phyloP scores from a whole-genome alignment of 2,797 vertebrate genomes.

The Antrozous pallidus region DNA sequence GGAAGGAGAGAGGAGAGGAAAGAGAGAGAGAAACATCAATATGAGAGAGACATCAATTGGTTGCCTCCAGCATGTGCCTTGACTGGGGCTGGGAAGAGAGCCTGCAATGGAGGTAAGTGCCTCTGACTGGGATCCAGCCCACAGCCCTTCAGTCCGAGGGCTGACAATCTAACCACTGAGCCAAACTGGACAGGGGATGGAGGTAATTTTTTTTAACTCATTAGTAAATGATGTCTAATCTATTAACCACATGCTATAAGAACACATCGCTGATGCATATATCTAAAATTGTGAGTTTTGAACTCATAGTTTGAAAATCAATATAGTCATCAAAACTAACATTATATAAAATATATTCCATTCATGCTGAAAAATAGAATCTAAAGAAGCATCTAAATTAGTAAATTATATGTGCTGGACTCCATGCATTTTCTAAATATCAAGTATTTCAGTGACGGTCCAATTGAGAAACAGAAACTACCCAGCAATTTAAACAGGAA shows the following conservation, averaged over 20 bases:
- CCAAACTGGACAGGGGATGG: too few species aligned
- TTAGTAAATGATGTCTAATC: background rate
- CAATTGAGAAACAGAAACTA: background rate
- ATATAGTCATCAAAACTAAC: slow-evolving; percentile 37
- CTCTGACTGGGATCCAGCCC: too few species aligned
- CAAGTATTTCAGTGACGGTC: background rate
- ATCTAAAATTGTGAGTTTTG: slow-evolving; percentile 20
- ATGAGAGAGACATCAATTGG: too few species aligned
- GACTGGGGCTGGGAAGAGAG: too few species aligned
- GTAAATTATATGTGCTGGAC: background rate
- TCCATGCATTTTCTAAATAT: background rate
- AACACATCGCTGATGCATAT: background rate
- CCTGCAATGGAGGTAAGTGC: too few species aligned
- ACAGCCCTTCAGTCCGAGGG: too few species aligned
- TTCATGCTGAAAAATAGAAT: background rate
- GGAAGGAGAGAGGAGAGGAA: too few species aligned
- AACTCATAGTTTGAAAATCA: slow-evolving; percentile 22
- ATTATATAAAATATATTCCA: background rate
- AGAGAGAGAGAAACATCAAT: too few species aligned
- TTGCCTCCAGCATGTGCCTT: too few species aligned
- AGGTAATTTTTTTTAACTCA: background rate
- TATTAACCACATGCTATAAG: background rate
- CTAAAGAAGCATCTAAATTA: slow-evolving; percentile 11
- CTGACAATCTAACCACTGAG: too few species aligned
- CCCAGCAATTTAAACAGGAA: background rate